phyloP scores from a whole-genome alignment of 2,888 invertebrate species.

The Zaprionus lineosus region DNA sequence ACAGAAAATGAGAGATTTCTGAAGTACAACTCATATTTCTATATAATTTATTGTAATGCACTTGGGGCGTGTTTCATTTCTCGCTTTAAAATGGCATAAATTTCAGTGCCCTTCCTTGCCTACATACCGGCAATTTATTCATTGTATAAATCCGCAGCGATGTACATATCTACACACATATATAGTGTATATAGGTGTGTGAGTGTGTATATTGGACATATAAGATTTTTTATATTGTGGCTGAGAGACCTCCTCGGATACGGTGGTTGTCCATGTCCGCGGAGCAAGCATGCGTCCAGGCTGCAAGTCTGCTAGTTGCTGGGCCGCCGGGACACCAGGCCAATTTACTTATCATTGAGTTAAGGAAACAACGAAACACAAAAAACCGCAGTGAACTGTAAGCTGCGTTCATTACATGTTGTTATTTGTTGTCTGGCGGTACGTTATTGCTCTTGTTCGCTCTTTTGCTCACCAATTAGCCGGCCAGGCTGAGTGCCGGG shows the following conservation, averaged over 20 bases:
- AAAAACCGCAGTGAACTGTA: slow-evolving; percentile 48
- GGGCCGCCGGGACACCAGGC: too few species aligned
- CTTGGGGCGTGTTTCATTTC: slow-evolving; percentile 78
- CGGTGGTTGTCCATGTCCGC: slow-evolving; percentile 55
- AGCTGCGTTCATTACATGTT: slow-evolving; percentile 74
- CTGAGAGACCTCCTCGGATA: slow-evolving; percentile 50
- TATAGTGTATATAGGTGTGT: slow-evolving; percentile 11
- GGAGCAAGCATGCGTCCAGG: slow-evolving; percentile 45
- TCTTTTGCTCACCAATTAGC: slow-evolving; percentile 76
- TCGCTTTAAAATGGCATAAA: slow-evolving; percentile 79
- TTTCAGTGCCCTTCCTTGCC: slow-evolving; percentile 55
- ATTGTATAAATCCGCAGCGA: slow-evolving; percentile 30
- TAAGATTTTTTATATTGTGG: slow-evolving; percentile 17
- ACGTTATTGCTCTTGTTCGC: slow-evolving; percentile 75
- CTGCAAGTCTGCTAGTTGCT: too few species aligned
- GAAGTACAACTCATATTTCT: slow-evolving; percentile 62
- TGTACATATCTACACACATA: slow-evolving; percentile 22
- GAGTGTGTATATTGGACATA: slow-evolving; percentile 5
- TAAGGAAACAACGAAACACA: slow-evolving; percentile 11
- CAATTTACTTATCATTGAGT: slow-evolving; percentile 74
- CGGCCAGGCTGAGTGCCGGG: slow-evolving; percentile 26
- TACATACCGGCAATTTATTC: slow-evolving; percentile 59
- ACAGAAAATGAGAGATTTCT: not conserved
- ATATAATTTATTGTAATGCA: slow-evolving; percentile 77
- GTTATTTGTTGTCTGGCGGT: slow-evolving; percentile 76